phyloP scores from a whole-genome alignment of 2,888 invertebrate species.

The Lottia scabra region DNA sequence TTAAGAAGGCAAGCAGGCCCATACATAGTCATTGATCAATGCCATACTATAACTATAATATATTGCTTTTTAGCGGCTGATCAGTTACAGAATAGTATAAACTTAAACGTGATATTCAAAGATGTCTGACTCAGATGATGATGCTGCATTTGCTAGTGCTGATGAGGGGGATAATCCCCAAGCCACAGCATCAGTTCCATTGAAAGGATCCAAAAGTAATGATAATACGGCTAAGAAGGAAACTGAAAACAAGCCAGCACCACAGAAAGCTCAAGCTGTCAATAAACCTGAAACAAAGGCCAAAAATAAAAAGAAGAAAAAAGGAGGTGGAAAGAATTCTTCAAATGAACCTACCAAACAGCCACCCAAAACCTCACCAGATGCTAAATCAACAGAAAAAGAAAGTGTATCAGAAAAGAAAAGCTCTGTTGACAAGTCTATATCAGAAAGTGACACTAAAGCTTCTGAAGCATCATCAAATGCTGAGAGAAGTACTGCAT shows the following conservation, averaged over 20 bases:
- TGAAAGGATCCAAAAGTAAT: constrained; percentile 6
- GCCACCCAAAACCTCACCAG: constrained; percentile 3
- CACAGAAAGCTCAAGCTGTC: background rate
- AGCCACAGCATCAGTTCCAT: constrained; percentile 11
- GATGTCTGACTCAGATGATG: constrained; percentile 61
- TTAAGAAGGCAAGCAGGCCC: no score
- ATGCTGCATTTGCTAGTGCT: constrained; percentile 65
- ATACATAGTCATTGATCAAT: no score
- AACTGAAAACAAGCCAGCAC: background rate
- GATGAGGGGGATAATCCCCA: constrained; percentile 58
- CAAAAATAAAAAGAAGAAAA: constrained; percentile 11
- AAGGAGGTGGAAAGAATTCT: constrained; percentile 11
- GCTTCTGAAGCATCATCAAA: background rate
- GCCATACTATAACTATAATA: no score
- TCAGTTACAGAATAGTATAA: background rate
- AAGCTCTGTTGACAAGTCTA: background rate
- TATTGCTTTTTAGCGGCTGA: no score
- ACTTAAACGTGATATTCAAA: no score
- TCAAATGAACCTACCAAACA: constrained; percentile 5
- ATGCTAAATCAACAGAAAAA: constrained; percentile 15
- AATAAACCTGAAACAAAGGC: background rate
- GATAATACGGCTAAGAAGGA: background rate
- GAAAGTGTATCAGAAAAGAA: constrained; percentile 2
- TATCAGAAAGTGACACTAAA: background rate
- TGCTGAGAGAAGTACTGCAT: no score